These are phyloP conservation scores for Aleiodes leptofemur DNA, from an alignment of 2,888 invertebrate species.

Conservation along the genomic window DNA sequence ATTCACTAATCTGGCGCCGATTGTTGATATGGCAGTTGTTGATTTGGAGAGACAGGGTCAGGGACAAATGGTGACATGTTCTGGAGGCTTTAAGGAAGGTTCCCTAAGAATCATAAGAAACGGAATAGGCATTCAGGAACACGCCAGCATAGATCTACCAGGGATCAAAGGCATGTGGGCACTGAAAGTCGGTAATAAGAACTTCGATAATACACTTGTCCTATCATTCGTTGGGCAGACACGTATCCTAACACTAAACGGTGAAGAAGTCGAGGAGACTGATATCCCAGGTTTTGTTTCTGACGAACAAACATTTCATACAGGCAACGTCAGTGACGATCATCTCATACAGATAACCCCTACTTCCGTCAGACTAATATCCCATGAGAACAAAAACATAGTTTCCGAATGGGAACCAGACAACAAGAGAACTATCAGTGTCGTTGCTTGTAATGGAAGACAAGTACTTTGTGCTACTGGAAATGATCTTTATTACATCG, in stretches of 20 bases:
- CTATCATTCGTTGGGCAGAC: conserved; percentile 98
- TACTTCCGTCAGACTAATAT: conserved; percentile 83
- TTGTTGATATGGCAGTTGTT: conserved; percentile 98
- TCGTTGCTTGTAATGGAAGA: conserved; percentile 88
- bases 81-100: conserved; percentile 98
- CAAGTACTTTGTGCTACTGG: conserved; percentile 92
- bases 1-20: conserved; percentile 97
- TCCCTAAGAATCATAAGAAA: conserved; percentile 97
- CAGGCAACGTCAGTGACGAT: conserved; percentile 91
- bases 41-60: conserved; percentile 98
- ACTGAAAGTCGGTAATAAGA: conserved; percentile 83
- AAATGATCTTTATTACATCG: conserved; percentile 89
- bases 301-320: conserved; percentile 95
- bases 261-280: conserved; percentile 98
- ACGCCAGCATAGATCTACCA: conserved; percentile 96
- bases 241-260: conserved; percentile 90
- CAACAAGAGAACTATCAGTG: conserved; percentile 87
- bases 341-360: conserved; percentile 89
- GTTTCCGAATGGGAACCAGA: conserved; percentile 85
- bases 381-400: conserved; percentile 81
- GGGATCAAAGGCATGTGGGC: conserved; percentile 99
- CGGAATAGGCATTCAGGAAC: conserved; percentile 99
- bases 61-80: conserved; percentile 98
- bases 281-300: conserved; percentile 94
- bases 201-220: conserved; percentile 91